Evolutionary conservation across 2,797 vertebrate species (phyloP).

Genomic region (Mastacembelus armatus): DNA sequence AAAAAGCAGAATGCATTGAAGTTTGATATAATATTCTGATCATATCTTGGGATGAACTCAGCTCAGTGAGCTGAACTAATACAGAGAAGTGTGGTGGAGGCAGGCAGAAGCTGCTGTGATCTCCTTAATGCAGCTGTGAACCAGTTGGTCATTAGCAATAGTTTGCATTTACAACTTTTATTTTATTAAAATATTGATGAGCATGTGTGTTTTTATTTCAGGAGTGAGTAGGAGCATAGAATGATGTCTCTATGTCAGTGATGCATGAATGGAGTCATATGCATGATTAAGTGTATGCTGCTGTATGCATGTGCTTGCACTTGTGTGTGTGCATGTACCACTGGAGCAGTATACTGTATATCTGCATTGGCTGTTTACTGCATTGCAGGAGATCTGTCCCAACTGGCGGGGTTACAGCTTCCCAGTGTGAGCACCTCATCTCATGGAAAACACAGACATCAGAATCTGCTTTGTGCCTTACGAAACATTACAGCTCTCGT

Average conservation of each 20-base stretch:
- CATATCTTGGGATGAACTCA: slow-evolving; percentile 14
- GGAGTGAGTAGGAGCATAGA: not conserved
- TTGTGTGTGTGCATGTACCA: slow-evolving; percentile 30
- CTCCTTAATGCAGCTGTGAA: slow-evolving; percentile 14
- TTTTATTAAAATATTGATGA: not conserved
- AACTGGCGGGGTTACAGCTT: slow-evolving; percentile 39
- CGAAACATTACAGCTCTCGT: slow-evolving; percentile 42
- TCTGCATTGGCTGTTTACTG: slow-evolving; percentile 77
- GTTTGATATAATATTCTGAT: not conserved
- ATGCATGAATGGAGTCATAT: slow-evolving; percentile 6
- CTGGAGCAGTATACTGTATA: slow-evolving; percentile 46
- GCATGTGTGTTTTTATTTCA: not conserved
- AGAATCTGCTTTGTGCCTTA: slow-evolving; percentile 40
- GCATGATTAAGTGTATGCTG: slow-evolving; percentile 22
- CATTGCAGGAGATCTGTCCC: slow-evolving; percentile 78
- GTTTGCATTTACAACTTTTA: slow-evolving; percentile 16
- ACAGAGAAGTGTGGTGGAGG: not conserved
- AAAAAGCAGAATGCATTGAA: slow-evolving; percentile 2
- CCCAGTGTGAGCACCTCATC: slow-evolving; percentile 37
- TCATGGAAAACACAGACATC: slow-evolving; percentile 30
- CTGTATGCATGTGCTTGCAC: slow-evolving; percentile 21
- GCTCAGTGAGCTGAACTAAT: slow-evolving; percentile 14
- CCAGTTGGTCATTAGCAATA: not conserved
- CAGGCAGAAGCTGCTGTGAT: not conserved
- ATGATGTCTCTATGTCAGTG: not conserved